These are phyloP conservation scores for Myripristis jacobus DNA, from an alignment of 2,797 vertebrate genomes.

Conservation along the genomic window DNA sequence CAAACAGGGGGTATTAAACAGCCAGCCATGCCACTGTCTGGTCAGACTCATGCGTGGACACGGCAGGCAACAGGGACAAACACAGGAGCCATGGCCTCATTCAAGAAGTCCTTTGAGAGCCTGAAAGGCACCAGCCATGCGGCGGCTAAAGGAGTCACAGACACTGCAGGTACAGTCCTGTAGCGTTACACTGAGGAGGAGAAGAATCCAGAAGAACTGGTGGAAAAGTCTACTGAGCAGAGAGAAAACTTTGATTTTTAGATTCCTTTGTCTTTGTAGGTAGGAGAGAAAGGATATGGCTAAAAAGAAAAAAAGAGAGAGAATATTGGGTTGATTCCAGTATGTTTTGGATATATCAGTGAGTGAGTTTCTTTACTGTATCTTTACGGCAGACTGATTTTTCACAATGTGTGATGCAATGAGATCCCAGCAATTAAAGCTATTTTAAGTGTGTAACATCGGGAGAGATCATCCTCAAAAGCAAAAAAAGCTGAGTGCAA, in stretches of 20 bases:
- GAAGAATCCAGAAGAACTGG: neutral
- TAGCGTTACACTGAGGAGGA: neutral
- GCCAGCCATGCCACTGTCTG: conserved; percentile 22
- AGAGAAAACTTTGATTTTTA: neutral
- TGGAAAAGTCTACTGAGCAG: neutral
- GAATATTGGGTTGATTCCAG: too few relatives aligned
- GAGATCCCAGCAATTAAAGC: too few relatives aligned
- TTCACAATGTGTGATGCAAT: too few relatives aligned
- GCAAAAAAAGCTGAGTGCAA: neutral
- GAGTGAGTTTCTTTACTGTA: too few relatives aligned
- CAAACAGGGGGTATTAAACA: conserved; percentile 80
- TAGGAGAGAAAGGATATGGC: neutral
- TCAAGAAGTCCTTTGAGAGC: conserved; percentile 85
- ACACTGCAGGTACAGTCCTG: conserved; percentile 74
- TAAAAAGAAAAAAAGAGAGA: too few relatives aligned
- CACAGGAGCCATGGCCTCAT: conserved; percentile 80
- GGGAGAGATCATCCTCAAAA: neutral
- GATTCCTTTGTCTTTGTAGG: neutral
- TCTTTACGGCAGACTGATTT: too few relatives aligned
- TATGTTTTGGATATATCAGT: too few relatives aligned
- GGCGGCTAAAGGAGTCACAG: conserved; percentile 76
- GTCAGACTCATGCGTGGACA: conserved; percentile 56
- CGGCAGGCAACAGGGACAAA: conserved; percentile 35
- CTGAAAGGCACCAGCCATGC: conserved; percentile 79
- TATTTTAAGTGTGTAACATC: too few relatives aligned